A percentile compares a stretch with the other conserved stretches of the same genome.
Evolutionary conservation across 2,888 invertebrate species (phyloP).

Genomic region (Pandemis corylana): DNA sequence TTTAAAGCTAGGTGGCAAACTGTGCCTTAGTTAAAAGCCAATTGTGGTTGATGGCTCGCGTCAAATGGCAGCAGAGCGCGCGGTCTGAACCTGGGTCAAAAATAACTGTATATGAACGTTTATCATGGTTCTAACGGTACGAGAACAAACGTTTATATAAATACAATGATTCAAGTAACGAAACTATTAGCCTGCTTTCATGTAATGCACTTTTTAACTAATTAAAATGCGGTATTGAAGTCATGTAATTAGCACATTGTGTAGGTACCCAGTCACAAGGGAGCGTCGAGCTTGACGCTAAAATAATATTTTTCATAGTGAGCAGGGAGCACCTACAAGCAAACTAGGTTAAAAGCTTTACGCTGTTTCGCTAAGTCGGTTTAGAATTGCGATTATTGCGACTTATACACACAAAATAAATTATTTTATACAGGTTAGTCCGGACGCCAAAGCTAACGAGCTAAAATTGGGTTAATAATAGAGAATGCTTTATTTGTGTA

Average conservation of each 20-base stretch:
- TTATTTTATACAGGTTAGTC: conserved; percentile 9
- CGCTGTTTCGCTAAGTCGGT: conserved; percentile 56
- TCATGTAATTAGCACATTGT: conserved; percentile 51
- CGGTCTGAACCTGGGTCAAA: conserved; percentile 51
- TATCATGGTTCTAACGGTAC: conserved; percentile 47
- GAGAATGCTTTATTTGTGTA: background rate
- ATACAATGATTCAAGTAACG: conserved; percentile 8
- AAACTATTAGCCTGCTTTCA: conserved; percentile 4
- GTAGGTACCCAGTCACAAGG: conserved; percentile 51
- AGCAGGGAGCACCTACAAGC: conserved; percentile 53
- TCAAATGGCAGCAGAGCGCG: conserved; percentile 47
- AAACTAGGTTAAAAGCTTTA: conserved; percentile 76
- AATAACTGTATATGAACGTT: conserved; percentile 49
- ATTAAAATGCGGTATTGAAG: conserved; percentile 36
- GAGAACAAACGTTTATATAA: conserved; percentile 38
- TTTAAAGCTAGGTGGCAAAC: conserved; percentile 43
- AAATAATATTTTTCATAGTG: conserved; percentile 66
- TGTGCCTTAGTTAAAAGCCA: conserved; percentile 41
- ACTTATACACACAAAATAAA: background rate
- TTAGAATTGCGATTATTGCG: conserved; percentile 45
- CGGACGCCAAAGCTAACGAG: background rate
- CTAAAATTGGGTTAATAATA: background rate
- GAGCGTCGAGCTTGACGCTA: conserved; percentile 56
- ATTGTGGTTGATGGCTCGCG: conserved; percentile 46
- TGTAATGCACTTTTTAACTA: conserved; percentile 8